A percentile compares a stretch with the other conserved stretches of the same genome.
phyloP scores from a whole-genome alignment of 2,888 invertebrate species.

The Mechanitis mazaeus region DNA sequence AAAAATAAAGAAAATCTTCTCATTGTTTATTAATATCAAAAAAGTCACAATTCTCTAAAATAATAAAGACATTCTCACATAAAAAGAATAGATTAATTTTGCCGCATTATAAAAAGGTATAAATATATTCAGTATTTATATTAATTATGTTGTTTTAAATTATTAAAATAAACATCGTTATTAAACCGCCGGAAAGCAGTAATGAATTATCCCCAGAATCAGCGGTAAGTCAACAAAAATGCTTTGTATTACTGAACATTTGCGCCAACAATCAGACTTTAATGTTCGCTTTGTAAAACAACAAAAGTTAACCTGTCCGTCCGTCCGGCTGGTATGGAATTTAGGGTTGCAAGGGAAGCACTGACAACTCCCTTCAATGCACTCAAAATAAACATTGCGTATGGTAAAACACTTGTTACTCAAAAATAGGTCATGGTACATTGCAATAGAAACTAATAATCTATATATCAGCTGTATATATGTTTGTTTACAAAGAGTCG shows the following conservation, averaged over 20 bases:
- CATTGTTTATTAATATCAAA: not conserved
- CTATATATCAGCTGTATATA: constrained; percentile 10
- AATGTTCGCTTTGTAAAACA: constrained; percentile 70
- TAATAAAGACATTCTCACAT: too few relatives aligned
- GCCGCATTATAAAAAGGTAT: too few relatives aligned
- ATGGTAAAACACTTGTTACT: constrained; percentile 9
- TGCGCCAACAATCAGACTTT: constrained; percentile 71
- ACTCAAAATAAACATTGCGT: constrained; percentile 33
- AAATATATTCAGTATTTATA: too few relatives aligned
- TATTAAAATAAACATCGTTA: constrained; percentile 17
- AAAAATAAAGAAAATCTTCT: constrained; percentile 22
- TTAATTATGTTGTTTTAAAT: not conserved
- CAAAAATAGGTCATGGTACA: constrained; percentile 16
- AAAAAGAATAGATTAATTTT: too few relatives aligned
- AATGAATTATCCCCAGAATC: constrained; percentile 50
- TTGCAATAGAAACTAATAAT: constrained; percentile 14
- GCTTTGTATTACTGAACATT: constrained; percentile 72
- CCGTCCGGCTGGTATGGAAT: constrained; percentile 68
- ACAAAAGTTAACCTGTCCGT: constrained; percentile 76
- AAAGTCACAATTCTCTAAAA: too few relatives aligned
- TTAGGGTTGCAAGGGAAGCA: constrained; percentile 74
- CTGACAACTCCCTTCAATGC: constrained; percentile 71
- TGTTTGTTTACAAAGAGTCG: constrained; percentile 44
- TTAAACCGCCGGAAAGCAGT: constrained; percentile 38
- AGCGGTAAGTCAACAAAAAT: constrained; percentile 55